Evolutionary conservation across 2,113 vertebrate genomes (phyloP).

Genomic region (Dipodomys stephensi): DNA sequence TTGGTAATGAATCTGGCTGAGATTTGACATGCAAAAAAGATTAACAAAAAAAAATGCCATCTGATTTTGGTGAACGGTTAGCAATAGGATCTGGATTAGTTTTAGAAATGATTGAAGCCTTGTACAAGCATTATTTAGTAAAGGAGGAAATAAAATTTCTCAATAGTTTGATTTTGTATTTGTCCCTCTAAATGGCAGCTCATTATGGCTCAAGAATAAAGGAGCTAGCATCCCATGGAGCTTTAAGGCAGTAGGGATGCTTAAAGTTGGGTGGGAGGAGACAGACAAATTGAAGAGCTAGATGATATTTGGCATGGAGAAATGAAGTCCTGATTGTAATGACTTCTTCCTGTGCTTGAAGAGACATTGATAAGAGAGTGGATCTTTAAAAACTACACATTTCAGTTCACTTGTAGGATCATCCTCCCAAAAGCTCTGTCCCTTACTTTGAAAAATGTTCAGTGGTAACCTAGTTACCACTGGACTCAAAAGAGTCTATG

Average conservation of each 20-base stretch:
- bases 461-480: background rate
- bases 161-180: background rate
- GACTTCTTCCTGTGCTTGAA: background rate
- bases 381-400: background rate
- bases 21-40: background rate
- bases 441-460: background rate
- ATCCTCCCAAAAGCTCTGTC: background rate
- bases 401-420: background rate
- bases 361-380: background rate
- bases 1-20: background rate
- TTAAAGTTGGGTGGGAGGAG: background rate
- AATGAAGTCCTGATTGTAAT: background rate
- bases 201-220: background rate
- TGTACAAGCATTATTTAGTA: background rate
- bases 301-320: background rate
- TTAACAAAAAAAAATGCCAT: conserved; percentile 39
- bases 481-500: background rate
- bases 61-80: conserved; percentile 13
- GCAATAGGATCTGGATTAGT: background rate
- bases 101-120: conserved; percentile 23
- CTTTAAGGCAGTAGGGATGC: background rate
- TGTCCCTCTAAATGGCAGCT: background rate
- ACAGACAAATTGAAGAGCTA: background rate
- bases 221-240: background rate
- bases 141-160: conserved; percentile 37